Percentiles rank a stretch among this genome's conserved stretches.
These are phyloP conservation scores for Xiphydria camelus DNA, from an alignment of 2,888 invertebrate genomes.

Conservation along the genomic window DNA sequence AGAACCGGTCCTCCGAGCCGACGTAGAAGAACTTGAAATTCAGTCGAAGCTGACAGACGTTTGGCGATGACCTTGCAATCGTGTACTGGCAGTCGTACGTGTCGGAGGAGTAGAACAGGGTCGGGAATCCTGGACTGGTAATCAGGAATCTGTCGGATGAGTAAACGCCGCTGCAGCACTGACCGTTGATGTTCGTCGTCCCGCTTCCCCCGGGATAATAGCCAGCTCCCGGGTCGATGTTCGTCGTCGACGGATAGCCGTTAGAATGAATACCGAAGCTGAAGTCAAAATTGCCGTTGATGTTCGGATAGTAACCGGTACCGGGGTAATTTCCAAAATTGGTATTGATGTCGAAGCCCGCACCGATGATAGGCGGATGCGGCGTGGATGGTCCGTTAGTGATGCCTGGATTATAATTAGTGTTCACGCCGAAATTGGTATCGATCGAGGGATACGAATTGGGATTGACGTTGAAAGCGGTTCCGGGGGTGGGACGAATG, in stretches of 20 bases:
- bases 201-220: neutral
- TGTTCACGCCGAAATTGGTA: neutral
- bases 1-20: conserved; percentile 54
- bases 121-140: conserved; percentile 64
- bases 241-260: conserved; percentile 1
- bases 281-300: conserved; percentile 11
- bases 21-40: conserved; percentile 63
- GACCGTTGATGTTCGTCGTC: neutral
- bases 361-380: neutral
- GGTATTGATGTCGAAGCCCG: neutral
- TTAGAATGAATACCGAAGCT: conserved; percentile 10
- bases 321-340: conserved; percentile 13
- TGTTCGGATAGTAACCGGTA: conserved; percentile 6
- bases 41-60: conserved; percentile 61
- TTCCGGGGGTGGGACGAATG: no score
- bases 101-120: conserved; percentile 18
- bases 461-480: neutral
- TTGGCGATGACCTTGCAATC: conserved; percentile 58
- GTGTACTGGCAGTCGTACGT: conserved; percentile 60
- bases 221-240: neutral
- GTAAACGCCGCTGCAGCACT: conserved; percentile 37
- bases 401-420: conserved; percentile 2
- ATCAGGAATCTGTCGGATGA: conserved; percentile 55
- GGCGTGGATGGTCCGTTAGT: neutral
- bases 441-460: neutral